Evolutionary conservation across 2,113 vertebrate genomes (phyloP).

Genomic region (Spilogale gracilis): DNA sequence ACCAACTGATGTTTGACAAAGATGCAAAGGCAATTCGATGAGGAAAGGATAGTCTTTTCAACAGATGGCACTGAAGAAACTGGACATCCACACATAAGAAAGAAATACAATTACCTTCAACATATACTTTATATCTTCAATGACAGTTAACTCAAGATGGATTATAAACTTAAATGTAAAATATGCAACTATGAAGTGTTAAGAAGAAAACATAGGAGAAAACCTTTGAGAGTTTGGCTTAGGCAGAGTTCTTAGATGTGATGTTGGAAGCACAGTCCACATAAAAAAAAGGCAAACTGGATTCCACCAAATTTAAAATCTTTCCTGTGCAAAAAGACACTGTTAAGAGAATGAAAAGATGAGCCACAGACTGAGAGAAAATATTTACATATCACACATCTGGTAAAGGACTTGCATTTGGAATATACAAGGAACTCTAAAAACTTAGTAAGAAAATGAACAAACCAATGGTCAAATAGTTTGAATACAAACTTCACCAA

Average conservation of each 20-base stretch:
- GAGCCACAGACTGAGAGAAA: neutral
- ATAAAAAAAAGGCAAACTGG: neutral
- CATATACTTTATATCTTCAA: neutral
- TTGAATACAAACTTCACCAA: neutral
- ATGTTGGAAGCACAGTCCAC: neutral
- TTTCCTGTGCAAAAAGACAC: neutral
- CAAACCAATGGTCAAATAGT: neutral
- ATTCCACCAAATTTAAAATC: neutral
- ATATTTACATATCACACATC: neutral
- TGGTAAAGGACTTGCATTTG: neutral
- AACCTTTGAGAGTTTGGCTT: neutral
- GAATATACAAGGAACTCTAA: neutral
- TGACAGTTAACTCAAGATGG: neutral
- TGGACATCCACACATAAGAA: neutral
- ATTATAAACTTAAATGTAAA: constrained; percentile 23
- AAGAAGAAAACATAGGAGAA: constrained; percentile 1
- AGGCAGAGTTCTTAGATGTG: neutral
- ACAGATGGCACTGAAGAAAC: neutral
- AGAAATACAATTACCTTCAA: neutral
- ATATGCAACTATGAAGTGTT: neutral
- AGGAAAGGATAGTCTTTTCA: neutral
- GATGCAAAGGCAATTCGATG: neutral
- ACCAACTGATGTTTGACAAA: neutral
- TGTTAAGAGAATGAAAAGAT: constrained; percentile 6
- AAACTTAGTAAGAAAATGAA: constrained; percentile 40